Percentiles rank a stretch among this genome's conserved stretches.
These are phyloP conservation scores for Thera britannica DNA, from an alignment of 2,888 invertebrate genomes.

Conservation along the genomic window DNA sequence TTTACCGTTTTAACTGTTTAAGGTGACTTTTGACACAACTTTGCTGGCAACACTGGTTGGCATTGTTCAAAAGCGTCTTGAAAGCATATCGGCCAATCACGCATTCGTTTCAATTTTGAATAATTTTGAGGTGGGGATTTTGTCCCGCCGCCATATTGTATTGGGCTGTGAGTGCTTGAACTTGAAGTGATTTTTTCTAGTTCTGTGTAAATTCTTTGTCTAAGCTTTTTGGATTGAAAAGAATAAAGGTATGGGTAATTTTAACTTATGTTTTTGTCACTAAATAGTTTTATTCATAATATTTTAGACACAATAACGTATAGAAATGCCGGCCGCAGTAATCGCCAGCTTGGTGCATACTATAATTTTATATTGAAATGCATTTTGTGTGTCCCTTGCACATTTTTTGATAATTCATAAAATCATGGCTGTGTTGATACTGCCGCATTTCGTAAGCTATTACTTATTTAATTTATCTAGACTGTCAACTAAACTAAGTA, in stretches of 20 bases:
- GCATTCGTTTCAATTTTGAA: conserved; percentile 73
- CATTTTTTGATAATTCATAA: not conserved
- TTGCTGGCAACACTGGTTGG: too few relatives aligned
- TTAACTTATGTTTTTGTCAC: conserved; percentile 75
- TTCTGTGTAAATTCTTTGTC: conserved; percentile 76
- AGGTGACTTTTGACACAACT: too few relatives aligned
- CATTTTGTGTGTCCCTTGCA: conserved; percentile 5
- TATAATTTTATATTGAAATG: conserved; percentile 17
- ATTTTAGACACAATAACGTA: conserved; percentile 12
- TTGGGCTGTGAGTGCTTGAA: conserved; percentile 80
- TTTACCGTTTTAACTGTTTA: too few relatives aligned
- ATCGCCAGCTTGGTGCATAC: conserved; percentile 22
- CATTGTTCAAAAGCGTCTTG: conserved; percentile 66
- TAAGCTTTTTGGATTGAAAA: conserved; percentile 74
- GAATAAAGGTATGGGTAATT: conserved; percentile 69
- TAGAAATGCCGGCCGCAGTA: conserved; percentile 53
- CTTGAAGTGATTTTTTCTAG: conserved; percentile 73
- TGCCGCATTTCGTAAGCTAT: not conserved
- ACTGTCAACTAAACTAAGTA: too few relatives aligned
- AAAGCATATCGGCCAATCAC: conserved; percentile 66
- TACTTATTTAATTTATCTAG: too few relatives aligned
- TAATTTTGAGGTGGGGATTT: conserved; percentile 80
- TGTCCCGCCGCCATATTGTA: conserved; percentile 83
- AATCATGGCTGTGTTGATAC: not conserved
- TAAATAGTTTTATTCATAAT: conserved; percentile 25